These are phyloP conservation scores for Polyergus mexicanus DNA, from an alignment of 1,140 invertebrate genomes.

Conservation along the genomic window DNA sequence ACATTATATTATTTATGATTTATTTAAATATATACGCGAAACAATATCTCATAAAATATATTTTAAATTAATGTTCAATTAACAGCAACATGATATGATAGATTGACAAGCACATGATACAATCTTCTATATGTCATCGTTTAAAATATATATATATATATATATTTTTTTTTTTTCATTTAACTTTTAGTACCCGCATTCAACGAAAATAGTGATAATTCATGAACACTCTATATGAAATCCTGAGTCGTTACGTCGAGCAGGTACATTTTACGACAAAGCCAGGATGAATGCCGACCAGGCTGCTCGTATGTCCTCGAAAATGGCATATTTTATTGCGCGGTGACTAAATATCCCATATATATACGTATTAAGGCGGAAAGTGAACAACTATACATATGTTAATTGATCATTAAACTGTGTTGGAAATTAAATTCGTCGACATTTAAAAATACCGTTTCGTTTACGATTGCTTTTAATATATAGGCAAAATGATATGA, in stretches of 20 bases:
- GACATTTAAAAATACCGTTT: background rate
- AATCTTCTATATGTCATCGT: too few relatives aligned
- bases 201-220: slow-evolving; percentile 1
- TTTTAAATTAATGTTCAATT: too few relatives aligned
- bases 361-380: background rate
- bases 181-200: background rate
- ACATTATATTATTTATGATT: too few relatives aligned
- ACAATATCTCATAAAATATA: too few relatives aligned
- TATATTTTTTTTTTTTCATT: background rate
- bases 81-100: too few relatives aligned
- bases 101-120: too few relatives aligned
- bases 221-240: background rate
- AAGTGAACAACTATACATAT: background rate
- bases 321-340: slow-evolving; percentile 9
- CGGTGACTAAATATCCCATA: background rate
- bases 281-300: background rate
- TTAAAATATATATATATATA: too few relatives aligned
- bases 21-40: too few relatives aligned
- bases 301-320: background rate
- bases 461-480: background rate
- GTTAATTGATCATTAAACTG: slow-evolving; percentile 14
- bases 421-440: slow-evolving; percentile 25
- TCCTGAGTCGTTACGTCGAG: background rate
- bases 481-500: background rate
- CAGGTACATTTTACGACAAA: slow-evolving; percentile 20